These are phyloP conservation scores for Neogale vison DNA, from an alignment of 2,113 vertebrate species.

Conservation along the genomic window DNA sequence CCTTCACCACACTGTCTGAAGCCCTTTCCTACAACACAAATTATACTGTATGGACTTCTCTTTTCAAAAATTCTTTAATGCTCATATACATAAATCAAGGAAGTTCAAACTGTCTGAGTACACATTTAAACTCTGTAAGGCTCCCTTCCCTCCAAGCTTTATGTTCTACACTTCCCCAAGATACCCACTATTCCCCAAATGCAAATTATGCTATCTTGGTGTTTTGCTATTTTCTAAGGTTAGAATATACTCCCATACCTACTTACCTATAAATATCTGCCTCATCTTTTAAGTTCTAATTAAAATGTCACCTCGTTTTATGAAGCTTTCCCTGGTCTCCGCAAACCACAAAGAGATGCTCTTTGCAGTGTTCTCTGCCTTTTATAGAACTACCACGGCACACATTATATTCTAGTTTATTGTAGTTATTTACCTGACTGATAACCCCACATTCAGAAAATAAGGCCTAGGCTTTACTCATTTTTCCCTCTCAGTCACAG, in stretches of 20 bases:
- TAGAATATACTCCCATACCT: not conserved
- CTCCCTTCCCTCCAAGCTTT: not conserved
- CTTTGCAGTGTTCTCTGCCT: not conserved
- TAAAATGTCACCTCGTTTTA: not conserved
- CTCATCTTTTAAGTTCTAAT: constrained; percentile 7
- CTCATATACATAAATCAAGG: not conserved
- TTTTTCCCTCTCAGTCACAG: not conserved
- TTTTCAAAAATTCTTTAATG: not conserved
- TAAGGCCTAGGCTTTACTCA: not conserved
- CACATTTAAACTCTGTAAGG: not conserved
- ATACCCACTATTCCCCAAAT: not conserved
- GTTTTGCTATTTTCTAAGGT: constrained; percentile 16
- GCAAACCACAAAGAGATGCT: not conserved
- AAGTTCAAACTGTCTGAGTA: not conserved
- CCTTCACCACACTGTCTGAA: not conserved
- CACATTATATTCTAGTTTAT: not conserved
- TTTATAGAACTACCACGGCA: not conserved
- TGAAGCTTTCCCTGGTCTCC: not conserved
- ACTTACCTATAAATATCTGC: not conserved
- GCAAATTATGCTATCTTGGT: not conserved
- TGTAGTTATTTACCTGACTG: not conserved
- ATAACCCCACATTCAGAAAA: not conserved
- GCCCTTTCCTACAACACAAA: not conserved
- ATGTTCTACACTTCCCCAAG: not conserved
- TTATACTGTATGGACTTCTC: not conserved